phyloP scores from a whole-genome alignment of 2,113 vertebrate genomes.

The Chloropsis hardwickii region DNA sequence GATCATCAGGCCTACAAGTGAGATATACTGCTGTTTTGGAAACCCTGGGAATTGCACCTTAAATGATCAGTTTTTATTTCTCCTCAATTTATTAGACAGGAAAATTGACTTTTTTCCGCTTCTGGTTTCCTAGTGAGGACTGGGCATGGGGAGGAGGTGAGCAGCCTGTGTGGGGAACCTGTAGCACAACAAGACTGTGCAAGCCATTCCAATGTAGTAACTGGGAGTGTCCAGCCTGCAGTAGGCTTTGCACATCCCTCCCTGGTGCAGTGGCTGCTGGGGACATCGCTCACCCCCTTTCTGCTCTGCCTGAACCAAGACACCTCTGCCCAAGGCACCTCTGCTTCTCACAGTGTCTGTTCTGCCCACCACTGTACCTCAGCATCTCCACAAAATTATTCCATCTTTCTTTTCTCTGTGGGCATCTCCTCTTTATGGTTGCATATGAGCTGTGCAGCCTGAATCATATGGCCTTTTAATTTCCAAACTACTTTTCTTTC shows the following conservation, averaged over 20 bases:
- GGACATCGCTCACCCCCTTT: neutral
- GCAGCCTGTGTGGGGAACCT: neutral
- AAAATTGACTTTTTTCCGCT: neutral
- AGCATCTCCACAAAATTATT: neutral
- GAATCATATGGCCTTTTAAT: neutral
- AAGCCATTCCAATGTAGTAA: rapidly evolving
- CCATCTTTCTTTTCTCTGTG: neutral
- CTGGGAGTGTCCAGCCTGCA: neutral
- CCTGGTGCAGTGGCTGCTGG: neutral
- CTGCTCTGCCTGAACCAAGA: neutral
- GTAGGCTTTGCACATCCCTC: neutral
- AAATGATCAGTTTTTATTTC: neutral
- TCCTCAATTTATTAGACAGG: neutral
- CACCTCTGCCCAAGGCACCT: neutral
- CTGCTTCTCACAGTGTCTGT: neutral
- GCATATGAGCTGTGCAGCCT: neutral
- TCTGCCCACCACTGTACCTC: neutral
- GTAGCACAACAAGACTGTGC: neutral
- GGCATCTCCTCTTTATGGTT: neutral
- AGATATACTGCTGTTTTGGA: neutral
- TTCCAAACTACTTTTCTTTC: neutral
- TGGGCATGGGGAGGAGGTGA: neutral
- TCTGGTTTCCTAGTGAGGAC: neutral
- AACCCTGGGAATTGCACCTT: neutral
- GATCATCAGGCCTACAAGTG: neutral